Evolutionary conservation across 2,888 invertebrate genomes (phyloP), one percentile per base, ranked within the genome.

Genomic region (Acrobasis repandana): DNA sequence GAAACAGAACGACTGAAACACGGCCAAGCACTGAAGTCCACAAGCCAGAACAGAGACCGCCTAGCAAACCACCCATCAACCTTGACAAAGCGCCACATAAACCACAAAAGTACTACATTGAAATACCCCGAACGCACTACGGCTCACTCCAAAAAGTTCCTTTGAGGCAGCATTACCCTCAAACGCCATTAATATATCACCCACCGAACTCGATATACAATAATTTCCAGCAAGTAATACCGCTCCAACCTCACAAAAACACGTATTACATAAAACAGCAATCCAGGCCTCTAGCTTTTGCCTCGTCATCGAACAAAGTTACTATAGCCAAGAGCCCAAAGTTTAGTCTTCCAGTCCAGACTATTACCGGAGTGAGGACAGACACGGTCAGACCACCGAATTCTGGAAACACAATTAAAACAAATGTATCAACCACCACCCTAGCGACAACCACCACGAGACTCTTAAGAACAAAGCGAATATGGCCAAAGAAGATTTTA

Each of bases 401-500:
- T 18, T 66, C 63, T 49, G 77, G 75, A 61, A 70, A 70, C 38
- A 73, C 74, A 15, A 65, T 74, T 33, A 70, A 70, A 38, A 73
- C 74, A 15, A 65, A 75, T 33, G 77, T 77, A 9, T 76, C 81
- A 10, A 78, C 76, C 8, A 75, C 82, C 10, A 83, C 86, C 6
- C 79, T 86, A 10, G 82, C 70, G 52, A 79, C 87, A 8, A 89
- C 91, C 14, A 89, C 91, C 2, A 76, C 72, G 65, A 85, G 77
- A 75, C 67, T 81, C 58, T 68, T 88, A 63, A 81, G 92, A 73
- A 91, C 85, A 49, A 92, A 90, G 75, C 79, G 92, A 76, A 92
- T 92, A 77, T 92, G 92, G 92, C 92, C 92, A 9, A 87, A 88
- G 65, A 81, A 80, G 66, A 72, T 83, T 57, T 68, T 79, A 57